phyloP scores from a whole-genome alignment of 2,888 invertebrate species.

The Mechanitis mazaeus region DNA sequence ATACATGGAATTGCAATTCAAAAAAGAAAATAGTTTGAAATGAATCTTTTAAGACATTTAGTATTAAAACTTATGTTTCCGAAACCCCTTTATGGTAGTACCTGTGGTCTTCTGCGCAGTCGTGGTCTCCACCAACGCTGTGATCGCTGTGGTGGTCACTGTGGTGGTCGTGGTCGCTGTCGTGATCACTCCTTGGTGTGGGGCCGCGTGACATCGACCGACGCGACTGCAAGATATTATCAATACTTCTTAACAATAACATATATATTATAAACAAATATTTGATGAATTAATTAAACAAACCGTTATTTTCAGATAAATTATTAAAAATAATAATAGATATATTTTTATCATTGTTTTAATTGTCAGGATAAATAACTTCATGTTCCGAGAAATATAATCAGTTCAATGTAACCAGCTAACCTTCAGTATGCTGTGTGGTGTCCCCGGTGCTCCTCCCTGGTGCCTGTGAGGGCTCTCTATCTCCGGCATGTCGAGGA shows the following conservation, averaged over 20 bases:
- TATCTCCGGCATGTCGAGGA: slow-evolving; percentile 78
- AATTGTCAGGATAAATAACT: too few species aligned
- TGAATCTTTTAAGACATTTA: slow-evolving; percentile 28
- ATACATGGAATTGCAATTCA: too few species aligned
- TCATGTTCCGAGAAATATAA: neutral
- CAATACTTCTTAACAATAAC: too few species aligned
- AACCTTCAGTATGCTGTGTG: slow-evolving; percentile 82
- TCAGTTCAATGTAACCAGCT: slow-evolving; percentile 1
- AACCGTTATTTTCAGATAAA: too few species aligned
- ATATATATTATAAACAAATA: too few species aligned
- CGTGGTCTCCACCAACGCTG: slow-evolving; percentile 62
- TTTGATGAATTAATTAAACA: too few species aligned
- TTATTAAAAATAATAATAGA: too few species aligned
- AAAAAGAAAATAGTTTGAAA: too few species aligned
- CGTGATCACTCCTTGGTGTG: slow-evolving; percentile 38
- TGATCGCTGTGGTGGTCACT: slow-evolving; percentile 48
- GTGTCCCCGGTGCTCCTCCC: slow-evolving; percentile 62
- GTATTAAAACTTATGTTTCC: neutral
- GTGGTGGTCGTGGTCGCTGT: slow-evolving; percentile 62
- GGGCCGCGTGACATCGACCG: neutral
- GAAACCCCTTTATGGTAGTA: neutral
- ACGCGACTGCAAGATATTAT: neutral
- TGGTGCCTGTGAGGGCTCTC: slow-evolving; percentile 42
- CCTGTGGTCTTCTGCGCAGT: slow-evolving; percentile 43
- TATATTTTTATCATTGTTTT: too few species aligned